Conservation (phyloP, 2,888 invertebrate species). For the Lordiphosa fenestrarum region DNA sequence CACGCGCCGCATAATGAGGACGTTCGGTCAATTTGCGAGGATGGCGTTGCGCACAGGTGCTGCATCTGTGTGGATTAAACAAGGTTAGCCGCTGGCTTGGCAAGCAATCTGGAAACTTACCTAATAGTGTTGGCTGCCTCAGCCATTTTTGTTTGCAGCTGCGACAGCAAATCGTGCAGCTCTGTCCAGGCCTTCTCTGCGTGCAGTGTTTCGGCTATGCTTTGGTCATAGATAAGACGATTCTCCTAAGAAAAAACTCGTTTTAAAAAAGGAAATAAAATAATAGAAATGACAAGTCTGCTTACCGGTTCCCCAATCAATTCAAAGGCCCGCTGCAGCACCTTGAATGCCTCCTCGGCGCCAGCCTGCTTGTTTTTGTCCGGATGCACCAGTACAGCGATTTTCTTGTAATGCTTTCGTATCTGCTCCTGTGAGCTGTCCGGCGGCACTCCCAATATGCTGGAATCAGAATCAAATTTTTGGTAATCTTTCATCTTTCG, state of each 20-base stretch:
- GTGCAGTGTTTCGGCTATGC: slow-evolving; percentile 87
- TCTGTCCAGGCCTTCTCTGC: slow-evolving; percentile 94
- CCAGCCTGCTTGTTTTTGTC: slow-evolving; percentile 97
- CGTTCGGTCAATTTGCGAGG: slow-evolving; percentile 91
- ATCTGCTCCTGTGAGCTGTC: slow-evolving; percentile 96
- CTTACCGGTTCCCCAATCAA: slow-evolving; percentile 93
- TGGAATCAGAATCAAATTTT: slow-evolving; percentile 70
- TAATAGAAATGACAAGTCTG: too few species aligned
- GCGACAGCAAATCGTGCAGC: slow-evolving; percentile 91
- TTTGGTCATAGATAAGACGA: slow-evolving; percentile 87
- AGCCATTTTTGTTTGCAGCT: slow-evolving; percentile 95
- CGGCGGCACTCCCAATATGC: slow-evolving; percentile 92
- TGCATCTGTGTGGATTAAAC: slow-evolving; percentile 84
- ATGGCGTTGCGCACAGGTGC: slow-evolving; percentile 95
- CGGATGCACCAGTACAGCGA: slow-evolving; percentile 96
- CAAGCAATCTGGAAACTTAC: slow-evolving; percentile 56
- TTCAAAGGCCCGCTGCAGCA: slow-evolving; percentile 96
- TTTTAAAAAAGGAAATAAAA: neutral
- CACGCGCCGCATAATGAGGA: slow-evolving; percentile 94
- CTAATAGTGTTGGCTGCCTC: slow-evolving; percentile 95
- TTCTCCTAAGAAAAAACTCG: slow-evolving; percentile 82
- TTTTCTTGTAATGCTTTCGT: slow-evolving; percentile 95
- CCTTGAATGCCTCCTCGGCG: slow-evolving; percentile 97
- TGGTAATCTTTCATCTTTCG: neutral
- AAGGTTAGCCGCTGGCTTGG: neutral